These are phyloP conservation scores for Tachypleus tridentatus DNA, from an alignment of 1,140 invertebrate genomes.

Conservation along the genomic window DNA sequence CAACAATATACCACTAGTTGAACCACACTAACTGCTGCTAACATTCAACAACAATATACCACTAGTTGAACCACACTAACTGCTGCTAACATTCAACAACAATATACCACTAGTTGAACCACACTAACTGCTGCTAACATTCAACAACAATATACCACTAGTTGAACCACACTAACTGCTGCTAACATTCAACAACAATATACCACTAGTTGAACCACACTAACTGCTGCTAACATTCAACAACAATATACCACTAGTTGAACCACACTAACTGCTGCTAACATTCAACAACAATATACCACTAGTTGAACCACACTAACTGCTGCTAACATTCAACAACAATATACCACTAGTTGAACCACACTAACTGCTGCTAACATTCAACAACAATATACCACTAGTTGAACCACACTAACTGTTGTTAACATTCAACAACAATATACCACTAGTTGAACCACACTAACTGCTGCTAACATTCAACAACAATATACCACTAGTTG, in stretches of 20 bases:
- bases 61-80: neutral
- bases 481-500: neutral
- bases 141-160: neutral
- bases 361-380: neutral
- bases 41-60: neutral
- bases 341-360: neutral
- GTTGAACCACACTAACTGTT: neutral
- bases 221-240: neutral
- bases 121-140: neutral
- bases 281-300: neutral
- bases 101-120: neutral
- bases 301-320: neutral
- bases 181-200: neutral
- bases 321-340: neutral
- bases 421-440: neutral
- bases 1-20: neutral
- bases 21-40: neutral
- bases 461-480: neutral
- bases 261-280: neutral
- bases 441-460: neutral
- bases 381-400: neutral
- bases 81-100: neutral
- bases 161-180: neutral
- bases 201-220: neutral
- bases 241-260: neutral